These are phyloP conservation scores for Orbicella faveolata DNA, from an alignment of 64 coral and sea anemone species.

Conservation along the genomic window DNA sequence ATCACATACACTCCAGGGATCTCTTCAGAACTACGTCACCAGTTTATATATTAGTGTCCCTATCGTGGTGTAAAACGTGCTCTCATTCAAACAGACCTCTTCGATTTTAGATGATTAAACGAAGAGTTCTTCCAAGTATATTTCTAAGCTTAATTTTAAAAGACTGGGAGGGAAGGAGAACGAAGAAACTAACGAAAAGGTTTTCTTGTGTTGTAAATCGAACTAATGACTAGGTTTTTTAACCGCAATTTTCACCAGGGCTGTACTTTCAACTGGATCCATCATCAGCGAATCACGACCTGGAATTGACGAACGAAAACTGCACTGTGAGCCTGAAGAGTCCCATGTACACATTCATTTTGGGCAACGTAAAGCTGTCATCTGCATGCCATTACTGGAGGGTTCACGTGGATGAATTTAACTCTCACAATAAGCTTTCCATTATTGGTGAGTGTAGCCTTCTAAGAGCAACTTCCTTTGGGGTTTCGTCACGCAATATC, in stretches of 20 bases:
- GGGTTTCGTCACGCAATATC: neutral
- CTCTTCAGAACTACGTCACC: too few relatives aligned
- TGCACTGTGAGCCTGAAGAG: slow-evolving; percentile 88
- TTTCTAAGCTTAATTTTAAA: too few relatives aligned
- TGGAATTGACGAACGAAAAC: slow-evolving; percentile 57
- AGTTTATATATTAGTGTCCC: too few relatives aligned
- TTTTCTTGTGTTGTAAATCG: too few relatives aligned
- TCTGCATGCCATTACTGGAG: slow-evolving; percentile 92
- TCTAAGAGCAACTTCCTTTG: neutral
- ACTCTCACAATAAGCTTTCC: slow-evolving; percentile 78
- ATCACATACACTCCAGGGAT: too few relatives aligned
- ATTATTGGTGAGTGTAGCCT: slow-evolving; percentile 63
- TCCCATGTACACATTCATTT: slow-evolving; percentile 80
- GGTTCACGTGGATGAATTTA: slow-evolving; percentile 86
- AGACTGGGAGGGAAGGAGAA: too few relatives aligned
- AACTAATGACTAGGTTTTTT: too few relatives aligned
- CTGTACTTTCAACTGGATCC: slow-evolving; percentile 80
- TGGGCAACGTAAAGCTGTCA: slow-evolving; percentile 77
- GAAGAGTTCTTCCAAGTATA: too few relatives aligned
- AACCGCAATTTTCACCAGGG: slow-evolving; percentile 13
- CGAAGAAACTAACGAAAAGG: too few relatives aligned
- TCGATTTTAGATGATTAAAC: too few relatives aligned
- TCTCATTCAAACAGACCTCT: too few relatives aligned
- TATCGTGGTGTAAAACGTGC: too few relatives aligned
- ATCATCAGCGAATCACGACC: slow-evolving; percentile 82